Evolutionary conservation across 2,888 invertebrate genomes (phyloP).

Genomic region (Villa cingulata): DNA sequence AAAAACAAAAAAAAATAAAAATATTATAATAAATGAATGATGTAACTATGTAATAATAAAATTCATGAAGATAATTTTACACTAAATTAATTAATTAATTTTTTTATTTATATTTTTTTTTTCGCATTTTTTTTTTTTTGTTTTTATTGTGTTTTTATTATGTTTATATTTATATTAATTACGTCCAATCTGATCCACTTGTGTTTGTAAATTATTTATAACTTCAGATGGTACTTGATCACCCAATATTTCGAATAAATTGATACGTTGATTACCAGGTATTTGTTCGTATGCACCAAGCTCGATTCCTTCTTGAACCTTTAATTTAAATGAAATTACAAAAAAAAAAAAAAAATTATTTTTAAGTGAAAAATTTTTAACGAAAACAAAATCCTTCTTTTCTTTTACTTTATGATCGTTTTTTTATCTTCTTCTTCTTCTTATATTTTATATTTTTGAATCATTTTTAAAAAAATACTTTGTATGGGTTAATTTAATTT

Average conservation of each 20-base stretch:
- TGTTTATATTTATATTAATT: conserved; percentile 33
- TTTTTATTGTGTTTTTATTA: neutral
- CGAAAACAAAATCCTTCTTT: too few relatives aligned
- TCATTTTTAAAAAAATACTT: too few relatives aligned
- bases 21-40: too few relatives aligned
- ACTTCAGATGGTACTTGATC: conserved; percentile 79
- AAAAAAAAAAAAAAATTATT: neutral
- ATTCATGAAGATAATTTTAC: too few relatives aligned
- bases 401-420: neutral
- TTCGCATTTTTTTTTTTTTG: neutral
- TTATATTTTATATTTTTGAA: too few relatives aligned
- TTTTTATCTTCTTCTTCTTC: neutral
- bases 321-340: conserved; percentile 11
- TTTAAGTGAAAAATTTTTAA: too few relatives aligned
- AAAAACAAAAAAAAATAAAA: too few relatives aligned
- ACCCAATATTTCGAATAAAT: conserved; percentile 70
- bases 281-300: conserved; percentile 75
- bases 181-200: conserved; percentile 71
- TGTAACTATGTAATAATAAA: too few relatives aligned
- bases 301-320: conserved; percentile 76
- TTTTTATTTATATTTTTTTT: too few relatives aligned
- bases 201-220: conserved; percentile 72
- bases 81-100: too few relatives aligned
- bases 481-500: too few relatives aligned
- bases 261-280: conserved; percentile 70